Evolutionary conservation across 92 coral and sea anemone species (phyloP).

Genomic region (Porites cylindrica): DNA sequence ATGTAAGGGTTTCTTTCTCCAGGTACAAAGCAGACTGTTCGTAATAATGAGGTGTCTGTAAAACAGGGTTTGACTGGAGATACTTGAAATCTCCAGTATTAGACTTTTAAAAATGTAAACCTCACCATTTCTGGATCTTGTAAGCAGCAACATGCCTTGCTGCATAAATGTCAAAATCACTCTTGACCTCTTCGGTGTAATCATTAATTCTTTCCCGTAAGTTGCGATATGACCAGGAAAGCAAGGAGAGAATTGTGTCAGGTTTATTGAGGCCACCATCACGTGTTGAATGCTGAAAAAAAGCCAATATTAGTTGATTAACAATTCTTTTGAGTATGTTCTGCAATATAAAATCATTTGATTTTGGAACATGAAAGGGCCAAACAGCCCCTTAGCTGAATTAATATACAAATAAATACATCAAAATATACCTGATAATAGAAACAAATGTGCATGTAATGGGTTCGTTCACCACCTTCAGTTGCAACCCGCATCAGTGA

Average conservation of each 20-base stretch:
- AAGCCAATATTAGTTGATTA: too few species aligned
- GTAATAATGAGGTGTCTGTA: too few species aligned
- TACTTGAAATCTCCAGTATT: too few species aligned
- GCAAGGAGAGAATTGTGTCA: background rate
- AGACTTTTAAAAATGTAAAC: too few species aligned
- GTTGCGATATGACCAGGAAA: background rate
- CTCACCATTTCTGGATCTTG: background rate
- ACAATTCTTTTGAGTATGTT: background rate
- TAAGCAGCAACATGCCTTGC: background rate
- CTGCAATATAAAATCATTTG: background rate
- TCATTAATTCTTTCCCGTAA: background rate
- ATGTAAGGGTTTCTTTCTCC: too few species aligned
- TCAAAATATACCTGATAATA: slow-evolving; percentile 2
- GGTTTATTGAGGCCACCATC: background rate
- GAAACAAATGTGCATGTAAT: slow-evolving; percentile 11
- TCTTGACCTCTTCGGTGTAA: background rate
- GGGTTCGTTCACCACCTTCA: slow-evolving; percentile 9
- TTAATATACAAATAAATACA: too few species aligned
- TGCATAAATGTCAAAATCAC: background rate
- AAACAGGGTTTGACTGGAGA: too few species aligned
- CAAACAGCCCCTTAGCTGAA: too few species aligned
- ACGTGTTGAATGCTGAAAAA: background rate
- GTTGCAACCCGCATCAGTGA: slow-evolving; percentile 17
- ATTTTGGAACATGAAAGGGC: background rate
- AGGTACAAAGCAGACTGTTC: too few species aligned